Conservation (phyloP, 2,888 invertebrate genomes). For the Ophion ventricosus region DNA sequence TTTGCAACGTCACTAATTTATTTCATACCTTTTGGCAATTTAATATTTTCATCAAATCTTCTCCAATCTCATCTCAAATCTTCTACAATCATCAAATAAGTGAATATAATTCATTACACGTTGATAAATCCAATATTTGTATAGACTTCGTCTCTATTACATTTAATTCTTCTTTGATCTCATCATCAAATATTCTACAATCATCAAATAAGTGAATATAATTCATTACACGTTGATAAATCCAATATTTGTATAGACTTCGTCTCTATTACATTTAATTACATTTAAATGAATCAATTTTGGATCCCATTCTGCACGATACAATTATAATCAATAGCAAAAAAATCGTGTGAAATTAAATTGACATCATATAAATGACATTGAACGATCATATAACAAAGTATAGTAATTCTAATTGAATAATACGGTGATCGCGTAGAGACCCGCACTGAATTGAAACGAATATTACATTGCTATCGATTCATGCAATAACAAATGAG, state of each 20-base stretch:
- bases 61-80: too few species aligned
- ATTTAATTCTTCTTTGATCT: too few species aligned
- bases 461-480: not conserved
- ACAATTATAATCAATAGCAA: not conserved
- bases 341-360: not conserved
- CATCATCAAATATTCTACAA: too few species aligned
- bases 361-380: not conserved
- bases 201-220: not conserved
- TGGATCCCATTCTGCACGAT: not conserved
- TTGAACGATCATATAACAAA: not conserved
- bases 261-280: not conserved
- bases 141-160: not conserved
- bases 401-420: not conserved
- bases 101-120: not conserved
- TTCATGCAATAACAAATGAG: not conserved
- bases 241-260: not conserved
- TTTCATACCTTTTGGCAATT: not conserved
- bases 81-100: not conserved
- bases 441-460: not conserved
- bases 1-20: too few species aligned
- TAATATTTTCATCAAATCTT: not conserved
- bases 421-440: not conserved
- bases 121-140: not conserved
- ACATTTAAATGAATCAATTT: not conserved
- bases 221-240: not conserved